Evolutionary conservation across 2,797 vertebrate genomes (phyloP), one percentile per base, ranked within the genome.

Genomic region (Caiman crocodilus): DNA sequence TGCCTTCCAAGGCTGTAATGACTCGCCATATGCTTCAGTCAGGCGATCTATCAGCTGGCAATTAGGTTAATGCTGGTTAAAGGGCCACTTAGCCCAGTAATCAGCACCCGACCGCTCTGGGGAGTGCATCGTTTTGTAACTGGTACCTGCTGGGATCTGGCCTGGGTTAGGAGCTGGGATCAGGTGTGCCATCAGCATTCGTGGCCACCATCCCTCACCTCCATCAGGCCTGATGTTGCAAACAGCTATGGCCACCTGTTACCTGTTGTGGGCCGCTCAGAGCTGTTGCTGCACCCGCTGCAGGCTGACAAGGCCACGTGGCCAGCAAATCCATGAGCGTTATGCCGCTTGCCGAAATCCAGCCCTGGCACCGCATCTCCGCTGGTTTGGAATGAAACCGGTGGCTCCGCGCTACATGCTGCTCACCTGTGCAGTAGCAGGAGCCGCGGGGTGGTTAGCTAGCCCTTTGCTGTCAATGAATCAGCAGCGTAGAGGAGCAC

Each of bases 61-160:
- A 98, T 98, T 98, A 98, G 97, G 96, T 97, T 98, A 97, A 98
- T 98, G 96, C 96, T 96, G 95, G 97, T 95, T 97, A 97, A 98
- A 97, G 96, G 96, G 93, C 93, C 96, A 21, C 97, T 97, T 98
- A 97, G 96, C 95, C 96, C 90, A 89, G 90, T 91, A 96, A 94
- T 98, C 97, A 97, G 95, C 94, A 87, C 94, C 97, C 96, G 25
- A 83, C 93, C 11, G 96, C 90, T 94, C 92, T 94, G 79, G 69
- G 42, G 67, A 89, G 73, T 96, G 26, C 79, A 85, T 85, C 93
- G 50, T 9, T 85, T 95, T 65, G 71, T 89, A 95, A 92, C 85
- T 57, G 93, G 83, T 59, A 85, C 90, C 94, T 94, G 94, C 96
- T 95, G 96, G 82, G 88, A 1, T 65, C 60, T 80, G 93, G 87